Evolutionary conservation across 2,113 vertebrate species (phyloP).

Genomic region (Bucco capensis): DNA sequence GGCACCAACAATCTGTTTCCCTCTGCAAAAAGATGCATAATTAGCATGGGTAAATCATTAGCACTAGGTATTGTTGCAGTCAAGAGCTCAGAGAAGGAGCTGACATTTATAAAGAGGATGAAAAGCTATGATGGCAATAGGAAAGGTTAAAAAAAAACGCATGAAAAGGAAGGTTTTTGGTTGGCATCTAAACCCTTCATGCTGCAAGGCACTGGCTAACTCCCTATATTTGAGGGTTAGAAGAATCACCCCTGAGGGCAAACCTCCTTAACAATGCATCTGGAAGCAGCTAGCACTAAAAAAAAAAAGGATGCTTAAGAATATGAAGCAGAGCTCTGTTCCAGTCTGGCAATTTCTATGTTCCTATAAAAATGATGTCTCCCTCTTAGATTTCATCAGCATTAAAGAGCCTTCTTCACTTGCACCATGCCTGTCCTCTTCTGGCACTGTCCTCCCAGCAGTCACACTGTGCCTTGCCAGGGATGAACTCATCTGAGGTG

Average conservation of each 20-base stretch:
- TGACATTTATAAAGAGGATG: not conserved
- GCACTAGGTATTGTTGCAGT: not conserved
- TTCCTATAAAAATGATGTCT: conserved; percentile 23
- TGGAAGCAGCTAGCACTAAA: not conserved
- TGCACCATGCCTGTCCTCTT: not conserved
- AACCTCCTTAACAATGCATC: not conserved
- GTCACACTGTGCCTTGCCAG: not conserved
- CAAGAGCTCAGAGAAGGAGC: not conserved
- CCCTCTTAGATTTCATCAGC: not conserved
- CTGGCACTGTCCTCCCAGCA: not conserved
- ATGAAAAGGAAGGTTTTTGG: not conserved
- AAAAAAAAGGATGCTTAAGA: not conserved
- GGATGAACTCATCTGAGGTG: not conserved
- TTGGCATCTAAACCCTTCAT: not conserved
- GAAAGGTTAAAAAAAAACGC: not conserved
- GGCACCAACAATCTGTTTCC: not conserved
- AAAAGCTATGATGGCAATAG: not conserved
- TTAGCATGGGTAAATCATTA: conserved; percentile 38
- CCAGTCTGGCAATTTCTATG: conserved; percentile 38
- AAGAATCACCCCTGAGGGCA: not conserved
- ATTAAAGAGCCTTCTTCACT: not conserved
- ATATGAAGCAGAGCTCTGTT: not conserved
- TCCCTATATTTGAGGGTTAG: not conserved
- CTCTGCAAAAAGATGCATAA: not conserved
- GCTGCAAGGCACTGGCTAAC: not conserved